Evolutionary conservation across 2,113 vertebrate species (phyloP).

Genomic region (Oenanthe oenanthe): DNA sequence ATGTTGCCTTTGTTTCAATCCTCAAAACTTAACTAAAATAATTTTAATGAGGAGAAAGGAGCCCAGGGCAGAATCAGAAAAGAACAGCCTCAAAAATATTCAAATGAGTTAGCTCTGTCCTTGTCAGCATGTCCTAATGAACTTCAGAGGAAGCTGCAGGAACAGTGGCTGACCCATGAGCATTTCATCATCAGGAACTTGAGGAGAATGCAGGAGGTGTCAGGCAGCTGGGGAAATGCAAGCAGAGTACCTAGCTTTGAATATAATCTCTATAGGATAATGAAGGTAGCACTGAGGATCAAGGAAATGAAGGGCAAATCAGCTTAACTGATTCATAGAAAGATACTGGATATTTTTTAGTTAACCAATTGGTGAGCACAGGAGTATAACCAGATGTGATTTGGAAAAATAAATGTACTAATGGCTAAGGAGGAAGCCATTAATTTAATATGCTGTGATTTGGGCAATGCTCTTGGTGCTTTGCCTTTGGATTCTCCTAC

Average conservation of each 20-base stretch:
- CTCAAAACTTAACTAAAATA: constrained; percentile 34
- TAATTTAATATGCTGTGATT: neutral
- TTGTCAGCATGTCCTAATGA: constrained; percentile 38
- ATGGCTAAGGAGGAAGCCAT: neutral
- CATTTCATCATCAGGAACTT: neutral
- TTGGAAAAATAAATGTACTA: neutral
- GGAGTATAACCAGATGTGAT: neutral
- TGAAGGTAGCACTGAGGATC: neutral
- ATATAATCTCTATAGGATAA: neutral
- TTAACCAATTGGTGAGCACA: neutral
- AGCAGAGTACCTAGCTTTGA: neutral
- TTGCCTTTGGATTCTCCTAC: neutral
- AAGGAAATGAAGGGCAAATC: neutral
- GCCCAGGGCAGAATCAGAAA: constrained; percentile 27
- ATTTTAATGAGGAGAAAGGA: constrained; percentile 58
- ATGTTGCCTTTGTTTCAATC: constrained; percentile 32
- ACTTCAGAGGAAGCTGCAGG: constrained; percentile 39
- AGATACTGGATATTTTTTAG: neutral
- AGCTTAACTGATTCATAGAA: neutral
- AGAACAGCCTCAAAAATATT: constrained; percentile 21
- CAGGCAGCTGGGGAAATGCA: neutral
- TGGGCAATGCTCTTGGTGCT: neutral
- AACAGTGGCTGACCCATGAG: neutral
- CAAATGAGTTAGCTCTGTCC: constrained; percentile 7
- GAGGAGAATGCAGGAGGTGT: neutral